phyloP scores from a whole-genome alignment of 2,113 vertebrate genomes.

The Nipponia nippon region DNA sequence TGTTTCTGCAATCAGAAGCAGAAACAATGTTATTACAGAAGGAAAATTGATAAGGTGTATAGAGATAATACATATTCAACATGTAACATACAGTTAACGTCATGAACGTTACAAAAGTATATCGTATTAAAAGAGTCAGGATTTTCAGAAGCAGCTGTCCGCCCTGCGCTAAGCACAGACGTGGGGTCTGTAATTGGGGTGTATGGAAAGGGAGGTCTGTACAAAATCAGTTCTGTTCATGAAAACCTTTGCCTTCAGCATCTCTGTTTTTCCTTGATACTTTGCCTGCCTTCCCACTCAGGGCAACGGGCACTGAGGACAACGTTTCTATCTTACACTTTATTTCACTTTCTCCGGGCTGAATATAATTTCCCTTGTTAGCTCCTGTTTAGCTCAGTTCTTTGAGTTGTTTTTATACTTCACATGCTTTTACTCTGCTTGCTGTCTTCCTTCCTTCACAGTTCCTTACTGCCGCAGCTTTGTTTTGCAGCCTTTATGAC shows the following conservation, averaged over 20 bases:
- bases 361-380: neutral
- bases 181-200: neutral
- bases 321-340: neutral
- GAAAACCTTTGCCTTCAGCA: neutral
- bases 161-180: neutral
- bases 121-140: neutral
- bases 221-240: neutral
- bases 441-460: neutral
- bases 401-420: neutral
- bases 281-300: neutral
- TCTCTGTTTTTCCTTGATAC: neutral
- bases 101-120: accelerated
- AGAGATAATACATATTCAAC: neutral
- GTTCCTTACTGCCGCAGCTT: neutral
- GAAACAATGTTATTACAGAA: neutral
- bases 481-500: neutral
- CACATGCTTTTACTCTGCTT: neutral
- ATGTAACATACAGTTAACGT: accelerated
- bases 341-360: neutral
- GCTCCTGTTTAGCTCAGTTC: neutral
- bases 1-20: neutral
- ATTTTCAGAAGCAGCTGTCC: neutral
- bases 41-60: neutral
- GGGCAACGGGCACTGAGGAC: neutral
- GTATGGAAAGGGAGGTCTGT: neutral